Percentiles rank a stretch among this genome's conserved stretches.
phyloP scores from a whole-genome alignment of 53 echinoderm and acorn worm species.

The Antedon mediterranea region DNA sequence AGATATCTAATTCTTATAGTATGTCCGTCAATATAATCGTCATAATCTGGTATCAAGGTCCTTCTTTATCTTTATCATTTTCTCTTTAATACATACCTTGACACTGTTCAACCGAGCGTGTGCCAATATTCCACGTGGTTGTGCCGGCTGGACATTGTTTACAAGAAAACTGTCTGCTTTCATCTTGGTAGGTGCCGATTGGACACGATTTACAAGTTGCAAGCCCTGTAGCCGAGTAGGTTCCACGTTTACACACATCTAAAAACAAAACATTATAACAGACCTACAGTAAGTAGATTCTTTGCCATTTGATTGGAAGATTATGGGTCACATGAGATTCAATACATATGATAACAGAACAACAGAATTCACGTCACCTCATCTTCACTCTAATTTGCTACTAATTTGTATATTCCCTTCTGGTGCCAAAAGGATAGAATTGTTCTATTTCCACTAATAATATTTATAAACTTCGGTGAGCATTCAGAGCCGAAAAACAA shows the following conservation, averaged over 20 bases:
- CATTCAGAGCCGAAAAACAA: too few relatives aligned
- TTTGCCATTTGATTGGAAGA: too few relatives aligned
- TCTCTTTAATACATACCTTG: constrained; percentile 29
- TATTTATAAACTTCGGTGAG: too few relatives aligned
- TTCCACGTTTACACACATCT: constrained; percentile 25
- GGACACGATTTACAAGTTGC: constrained; percentile 30
- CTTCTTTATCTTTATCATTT: too few relatives aligned
- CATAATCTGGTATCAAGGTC: too few relatives aligned
- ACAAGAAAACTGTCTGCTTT: constrained; percentile 8
- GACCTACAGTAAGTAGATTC: background rate
- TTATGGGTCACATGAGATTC: background rate
- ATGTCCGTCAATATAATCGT: too few relatives aligned
- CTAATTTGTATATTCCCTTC: too few relatives aligned
- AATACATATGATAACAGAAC: background rate
- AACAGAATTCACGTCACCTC: background rate
- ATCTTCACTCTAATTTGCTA: background rate
- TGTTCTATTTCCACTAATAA: too few relatives aligned
- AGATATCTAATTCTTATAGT: too few relatives aligned
- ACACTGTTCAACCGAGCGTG: constrained; percentile 7
- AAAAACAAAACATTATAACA: background rate
- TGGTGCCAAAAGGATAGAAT: too few relatives aligned
- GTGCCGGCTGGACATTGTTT: constrained; percentile 15
- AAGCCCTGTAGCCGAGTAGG: constrained; percentile 23
- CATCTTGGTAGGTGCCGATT: constrained; percentile 18
- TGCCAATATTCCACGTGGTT: constrained; percentile 16